Conservation (phyloP, 1,140 invertebrate genomes). For the Platyscapa corneri region DNA sequence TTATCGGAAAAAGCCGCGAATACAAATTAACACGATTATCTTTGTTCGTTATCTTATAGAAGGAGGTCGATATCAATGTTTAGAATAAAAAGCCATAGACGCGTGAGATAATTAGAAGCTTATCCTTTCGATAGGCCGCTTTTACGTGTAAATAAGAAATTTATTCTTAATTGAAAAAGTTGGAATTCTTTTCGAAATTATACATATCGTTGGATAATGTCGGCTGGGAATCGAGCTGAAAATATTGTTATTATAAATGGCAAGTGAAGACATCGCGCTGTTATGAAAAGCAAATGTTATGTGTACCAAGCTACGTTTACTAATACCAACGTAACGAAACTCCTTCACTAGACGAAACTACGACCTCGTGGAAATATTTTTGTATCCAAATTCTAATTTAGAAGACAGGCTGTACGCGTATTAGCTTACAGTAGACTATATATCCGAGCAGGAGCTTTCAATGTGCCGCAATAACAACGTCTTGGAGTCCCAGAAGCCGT, state of each 20-base stretch:
- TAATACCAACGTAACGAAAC: too few relatives aligned
- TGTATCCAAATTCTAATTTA: constrained; percentile 4
- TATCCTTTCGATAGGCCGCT: too few relatives aligned
- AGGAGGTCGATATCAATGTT: neutral
- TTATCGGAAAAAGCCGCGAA: neutral
- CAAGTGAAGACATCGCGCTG: neutral
- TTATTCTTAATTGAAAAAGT: too few relatives aligned
- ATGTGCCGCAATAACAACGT: neutral
- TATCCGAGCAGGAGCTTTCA: neutral
- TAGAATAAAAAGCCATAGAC: neutral
- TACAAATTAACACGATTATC: neutral
- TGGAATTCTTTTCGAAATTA: too few relatives aligned
- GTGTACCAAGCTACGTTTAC: too few relatives aligned
- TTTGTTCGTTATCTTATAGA: neutral
- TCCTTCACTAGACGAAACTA: neutral
- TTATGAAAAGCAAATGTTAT: neutral
- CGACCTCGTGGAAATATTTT: neutral
- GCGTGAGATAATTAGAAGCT: too few relatives aligned
- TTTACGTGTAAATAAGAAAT: too few relatives aligned
- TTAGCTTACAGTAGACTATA: neutral
- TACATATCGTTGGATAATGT: too few relatives aligned
- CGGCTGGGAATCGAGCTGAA: too few relatives aligned
- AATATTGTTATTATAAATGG: neutral
- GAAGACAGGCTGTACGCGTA: neutral
- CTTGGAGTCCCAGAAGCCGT: neutral